Evolutionary conservation across 2,113 vertebrate species (phyloP).

Genomic region (Amblyopsis rosae): DNA sequence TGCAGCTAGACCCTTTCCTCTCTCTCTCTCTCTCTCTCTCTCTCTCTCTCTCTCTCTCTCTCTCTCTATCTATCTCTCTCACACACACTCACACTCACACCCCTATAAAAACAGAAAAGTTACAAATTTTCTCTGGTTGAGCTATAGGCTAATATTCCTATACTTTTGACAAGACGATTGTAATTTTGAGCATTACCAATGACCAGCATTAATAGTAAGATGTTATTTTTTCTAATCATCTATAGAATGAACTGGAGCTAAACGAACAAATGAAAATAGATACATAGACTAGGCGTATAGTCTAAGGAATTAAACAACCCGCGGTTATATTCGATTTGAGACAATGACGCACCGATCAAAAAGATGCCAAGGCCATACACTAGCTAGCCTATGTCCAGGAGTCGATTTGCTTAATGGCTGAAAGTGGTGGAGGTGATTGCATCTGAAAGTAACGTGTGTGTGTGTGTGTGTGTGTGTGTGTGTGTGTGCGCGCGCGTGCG

Average conservation of each 20-base stretch:
- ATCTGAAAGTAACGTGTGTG: too few relatives aligned
- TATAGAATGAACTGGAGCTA: constrained; percentile 1
- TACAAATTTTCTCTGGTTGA: not conserved
- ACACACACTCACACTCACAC: not conserved
- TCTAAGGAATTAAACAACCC: too few relatives aligned
- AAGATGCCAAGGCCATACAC: not conserved
- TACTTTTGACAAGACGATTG: not conserved
- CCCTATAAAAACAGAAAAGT: not conserved
- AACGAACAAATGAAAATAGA: constrained; percentile 6
- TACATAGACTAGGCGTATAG: not conserved
- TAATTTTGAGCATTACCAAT: constrained; percentile 32
- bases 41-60: not conserved
- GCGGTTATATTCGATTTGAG: not conserved
- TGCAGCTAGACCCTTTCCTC: too few relatives aligned
- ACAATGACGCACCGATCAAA: constrained; percentile 22
- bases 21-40: not conserved
- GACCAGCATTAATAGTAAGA: constrained; percentile 26
- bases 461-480: too few relatives aligned
- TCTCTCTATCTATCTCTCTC: not conserved
- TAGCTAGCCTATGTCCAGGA: not conserved
- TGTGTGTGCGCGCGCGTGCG: too few relatives aligned
- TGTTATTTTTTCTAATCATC: constrained; percentile 18
- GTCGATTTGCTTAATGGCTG: too few relatives aligned
- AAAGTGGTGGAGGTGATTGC: too few relatives aligned
- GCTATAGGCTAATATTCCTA: not conserved